Base-by-base conservation (phyloP, 2,113 vertebrate species). In the Lutjanus erythropterus region DNA sequence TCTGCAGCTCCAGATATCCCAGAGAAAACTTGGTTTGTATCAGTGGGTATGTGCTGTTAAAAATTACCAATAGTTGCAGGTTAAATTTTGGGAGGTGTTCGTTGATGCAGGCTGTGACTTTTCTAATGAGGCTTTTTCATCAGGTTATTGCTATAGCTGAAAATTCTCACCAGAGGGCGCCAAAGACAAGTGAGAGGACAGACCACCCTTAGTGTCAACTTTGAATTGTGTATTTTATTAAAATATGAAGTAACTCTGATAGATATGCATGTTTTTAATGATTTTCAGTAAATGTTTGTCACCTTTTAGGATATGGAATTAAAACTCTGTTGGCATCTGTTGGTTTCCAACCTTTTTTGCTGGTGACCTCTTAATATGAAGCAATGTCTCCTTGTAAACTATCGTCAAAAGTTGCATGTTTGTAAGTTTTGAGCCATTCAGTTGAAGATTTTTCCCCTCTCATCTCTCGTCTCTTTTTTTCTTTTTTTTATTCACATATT, bases 91-190 rank as follows among this genome's bases (percentile, higher is more conserved):
- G 16, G 12, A 62, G 15, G 6, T 21, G n/a, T n/a, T 42, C 10
- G 37, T 11, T 15, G 55, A 4, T 2, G 10, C 9, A 21, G 29
- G 12, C 52, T 64, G 1, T 31, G 6, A 6, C 5, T 47, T 37
- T 42, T 79, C 29, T 12, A 8, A 4, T 23, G 23, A 3, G 5
- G 9, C 8, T 21, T 62, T 14, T 44, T 47, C 6, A 62, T 5
- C 3, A n/a, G 16, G 1, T 2, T 19, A 1, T 53, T 64, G 55
- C 39, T 31, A 2, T 47, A 46, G 6, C 31, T 75, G 9, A 18
- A 60, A 29, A 42, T 42, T 1, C 68, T 29, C 81, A 71, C 53
- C 4, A 86, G 89, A 84, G 68, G 84, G 70, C 31, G 59, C 27
- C 72, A 89, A 80, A 80, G 44, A 39, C 50, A 73, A 75, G 31